Evolutionary conservation across 2,113 vertebrate species (phyloP), one percentile per base, ranked within the genome.

Genomic region (Tinamus guttatus): DNA sequence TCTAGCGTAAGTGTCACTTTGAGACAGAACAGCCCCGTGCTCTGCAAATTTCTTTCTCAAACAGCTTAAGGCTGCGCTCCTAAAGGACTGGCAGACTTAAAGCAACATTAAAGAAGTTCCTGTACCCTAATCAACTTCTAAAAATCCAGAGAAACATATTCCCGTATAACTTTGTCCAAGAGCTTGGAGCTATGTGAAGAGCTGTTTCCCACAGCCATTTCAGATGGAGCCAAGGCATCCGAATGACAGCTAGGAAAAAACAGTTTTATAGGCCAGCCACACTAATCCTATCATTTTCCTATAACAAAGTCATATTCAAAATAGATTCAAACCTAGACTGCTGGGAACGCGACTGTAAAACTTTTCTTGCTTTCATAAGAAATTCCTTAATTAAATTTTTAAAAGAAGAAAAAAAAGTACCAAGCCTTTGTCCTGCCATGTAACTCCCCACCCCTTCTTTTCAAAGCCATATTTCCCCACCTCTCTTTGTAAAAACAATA

Each of bases 11-110:
- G 89, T 96, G 94, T 96, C 95, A 96, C 81, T 89, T 96, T 94
- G 95, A 97, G 92, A 96, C 81, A 93, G 81, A 97, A 51, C 92
- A 96, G 93, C 49, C 24, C 68, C 93, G 73, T n/a, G 69, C 62
- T 96, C 85, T 93, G 92, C 83, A 96, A 81, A 92, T 89, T 93
- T 96, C 77, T 89, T 90, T 75, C 93, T 90, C 83, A 92, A 97
- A 94, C 73, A 95, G n/a, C 43, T 89, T 78, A 38, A 56, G 45
- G n/a, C 90, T 79, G 38, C 75, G 60, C 56, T 95, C 83, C 70
- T 90, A 58, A 81, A 95, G 83, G 70, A 41, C 77, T 88, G 90
- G 56, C 70, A 85, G 85, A 58, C 77, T 58, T 22, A 49, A 49
- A 49, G 30, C 5, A 74, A 70, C 54, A 82, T 67, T 92, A 96